These are phyloP conservation scores for Neogale vison DNA, from an alignment of 2,113 vertebrate species.

Conservation along the genomic window DNA sequence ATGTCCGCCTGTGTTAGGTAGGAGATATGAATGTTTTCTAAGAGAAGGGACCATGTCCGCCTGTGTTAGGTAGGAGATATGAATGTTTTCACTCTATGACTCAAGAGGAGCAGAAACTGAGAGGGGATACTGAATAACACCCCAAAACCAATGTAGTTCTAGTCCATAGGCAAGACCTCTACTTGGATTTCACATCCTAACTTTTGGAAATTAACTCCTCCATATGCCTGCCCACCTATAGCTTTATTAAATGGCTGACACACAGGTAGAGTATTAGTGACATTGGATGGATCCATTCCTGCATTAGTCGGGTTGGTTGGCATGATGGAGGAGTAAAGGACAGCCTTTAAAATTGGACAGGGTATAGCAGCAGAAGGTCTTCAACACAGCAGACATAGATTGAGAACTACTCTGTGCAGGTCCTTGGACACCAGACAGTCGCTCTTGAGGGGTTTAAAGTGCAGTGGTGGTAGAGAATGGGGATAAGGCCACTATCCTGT, in stretches of 20 bases:
- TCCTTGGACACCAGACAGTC: neutral
- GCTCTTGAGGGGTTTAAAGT: neutral
- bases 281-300: neutral
- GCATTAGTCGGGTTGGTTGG: neutral
- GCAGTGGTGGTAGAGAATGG: neutral
- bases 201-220: neutral
- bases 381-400: accelerated
- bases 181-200: neutral
- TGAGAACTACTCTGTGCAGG: neutral
- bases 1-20: neutral
- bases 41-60: neutral
- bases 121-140: too few species aligned
- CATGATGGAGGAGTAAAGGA: neutral
- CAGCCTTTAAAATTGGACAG: neutral
- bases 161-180: neutral
- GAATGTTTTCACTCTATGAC: neutral
- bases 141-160: neutral
- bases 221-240: neutral
- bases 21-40: neutral
- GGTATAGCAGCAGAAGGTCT: neutral
- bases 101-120: neutral
- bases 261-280: neutral
- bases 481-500: too few species aligned
- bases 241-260: neutral
- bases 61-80: neutral